Base-by-base conservation (phyloP, 2,888 invertebrate genomes). In the Phyllotreta cruciferae region DNA sequence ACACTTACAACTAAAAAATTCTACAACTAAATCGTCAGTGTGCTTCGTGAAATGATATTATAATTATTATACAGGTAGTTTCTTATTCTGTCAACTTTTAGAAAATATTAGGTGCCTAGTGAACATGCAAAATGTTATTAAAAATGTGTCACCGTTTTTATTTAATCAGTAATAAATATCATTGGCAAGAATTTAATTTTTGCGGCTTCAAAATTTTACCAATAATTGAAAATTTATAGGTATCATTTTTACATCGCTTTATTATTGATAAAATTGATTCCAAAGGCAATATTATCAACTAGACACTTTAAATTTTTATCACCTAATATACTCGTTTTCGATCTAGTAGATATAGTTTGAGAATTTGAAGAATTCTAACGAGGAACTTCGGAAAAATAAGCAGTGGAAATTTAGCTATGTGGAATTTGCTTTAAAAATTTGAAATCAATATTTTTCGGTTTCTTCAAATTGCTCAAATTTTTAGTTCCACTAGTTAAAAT, bases 1-100 rank as follows among this genome's bases (percentile, higher is more conserved):
- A 87, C 87, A 87, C 86, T 87, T 87, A 87, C 77, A 86, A 87
- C 86, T 87, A 86, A 87, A 85, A 85, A 85, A 84, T 82, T 67
- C 85, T 86, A 85, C 84, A 82, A 84, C 85, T 84, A 82, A 82
- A 75, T 60, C 60, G 75, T 78, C 75, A 82, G 64, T 64, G 64
- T 64, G 64, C 64, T 64, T 60, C 49, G 77, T 78, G 77, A 80
- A 80, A 80, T 79, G 78, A 80, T 79, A 78, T 24, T 24, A 24
- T 79, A 75, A 72, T 70, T 61, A 72, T 69, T 72, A 66, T 71
- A 70, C 69, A 71, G 53, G 56, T 60, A 66, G 56, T 41, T 66
- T 45, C 45, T 68, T 75, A 74, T 75, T 75, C 74, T 72, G 74
- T 73, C 74, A 72, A 73, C 68, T 73, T 74, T 73, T 73, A 71